phyloP scores from a whole-genome alignment of 2,888 invertebrate species.

The Cremastinae sp. region DNA sequence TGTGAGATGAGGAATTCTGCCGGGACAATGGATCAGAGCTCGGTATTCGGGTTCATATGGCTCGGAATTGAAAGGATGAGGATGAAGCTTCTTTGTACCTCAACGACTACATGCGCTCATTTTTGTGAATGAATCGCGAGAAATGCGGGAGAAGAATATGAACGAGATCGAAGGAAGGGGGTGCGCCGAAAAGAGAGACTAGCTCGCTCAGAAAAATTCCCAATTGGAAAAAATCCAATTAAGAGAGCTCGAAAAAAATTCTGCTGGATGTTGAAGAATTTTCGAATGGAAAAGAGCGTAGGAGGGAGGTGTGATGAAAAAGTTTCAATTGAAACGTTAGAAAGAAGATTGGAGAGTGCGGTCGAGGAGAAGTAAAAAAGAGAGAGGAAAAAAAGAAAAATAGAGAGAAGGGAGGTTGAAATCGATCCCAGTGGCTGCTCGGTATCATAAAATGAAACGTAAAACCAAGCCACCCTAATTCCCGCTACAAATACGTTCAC shows the following conservation, averaged over 20 bases:
- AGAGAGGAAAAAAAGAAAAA: not conserved
- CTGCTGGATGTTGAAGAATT: too few species aligned
- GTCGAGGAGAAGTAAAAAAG: not conserved
- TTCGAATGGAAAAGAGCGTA: too few species aligned
- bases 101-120: not conserved
- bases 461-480: conserved; percentile 55
- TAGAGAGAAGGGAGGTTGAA: not conserved
- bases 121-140: conserved; percentile 47
- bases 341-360: too few species aligned
- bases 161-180: conserved; percentile 34
- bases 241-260: too few species aligned
- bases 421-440: conserved; percentile 48
- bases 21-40: conserved; percentile 58
- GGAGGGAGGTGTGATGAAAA: too few species aligned
- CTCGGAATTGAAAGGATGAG: conserved; percentile 61
- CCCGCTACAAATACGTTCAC: conserved; percentile 43
- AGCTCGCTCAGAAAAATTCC: conserved; percentile 14
- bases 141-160: conserved; percentile 56
- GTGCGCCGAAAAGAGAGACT: not conserved
- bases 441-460: conserved; percentile 58
- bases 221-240: too few species aligned
- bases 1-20: conserved; percentile 51
- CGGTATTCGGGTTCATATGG: conserved; percentile 43
- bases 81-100: conserved; percentile 32
- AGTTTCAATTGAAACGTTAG: too few species aligned